These are phyloP conservation scores for Agonopterix alstromeriana DNA, from an alignment of 2,888 invertebrate genomes.

Conservation along the genomic window DNA sequence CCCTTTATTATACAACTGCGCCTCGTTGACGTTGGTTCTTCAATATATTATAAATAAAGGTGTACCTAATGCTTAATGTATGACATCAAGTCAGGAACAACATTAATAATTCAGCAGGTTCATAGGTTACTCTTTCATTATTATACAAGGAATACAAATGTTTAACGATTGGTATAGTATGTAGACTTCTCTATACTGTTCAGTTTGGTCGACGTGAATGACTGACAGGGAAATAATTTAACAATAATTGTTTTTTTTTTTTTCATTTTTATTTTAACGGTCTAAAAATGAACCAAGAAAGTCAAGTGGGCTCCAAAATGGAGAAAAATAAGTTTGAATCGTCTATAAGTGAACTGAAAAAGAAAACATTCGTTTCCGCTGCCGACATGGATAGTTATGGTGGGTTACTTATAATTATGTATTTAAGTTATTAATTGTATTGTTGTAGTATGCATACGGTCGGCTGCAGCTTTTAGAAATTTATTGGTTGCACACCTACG, in stretches of 20 bases:
- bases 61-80: no score
- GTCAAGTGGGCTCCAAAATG: conserved; percentile 29
- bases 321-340: conserved; percentile 61
- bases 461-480: no score
- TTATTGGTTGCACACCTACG: no score
- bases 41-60: no score
- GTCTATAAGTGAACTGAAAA: conserved; percentile 62
- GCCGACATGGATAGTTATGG: conserved; percentile 56
- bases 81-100: no score
- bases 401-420: conserved; percentile 23
- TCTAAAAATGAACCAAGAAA: conserved; percentile 51
- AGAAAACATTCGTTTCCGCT: conserved; percentile 52
- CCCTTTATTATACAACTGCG: no score
- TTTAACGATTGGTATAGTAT: background rate
- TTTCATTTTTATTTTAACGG: background rate
- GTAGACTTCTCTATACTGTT: conserved; percentile 3
- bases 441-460: background rate
- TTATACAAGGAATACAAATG: conserved; percentile 24
- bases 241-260: background rate
- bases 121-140: conserved; percentile 58
- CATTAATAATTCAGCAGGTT: conserved; percentile 51
- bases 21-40: no score
- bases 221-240: conserved; percentile 2
- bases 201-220: conserved; percentile 4
- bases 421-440: background rate